phyloP scores from a whole-genome alignment of 2,888 invertebrate genomes.

The Andrena dorsata region DNA sequence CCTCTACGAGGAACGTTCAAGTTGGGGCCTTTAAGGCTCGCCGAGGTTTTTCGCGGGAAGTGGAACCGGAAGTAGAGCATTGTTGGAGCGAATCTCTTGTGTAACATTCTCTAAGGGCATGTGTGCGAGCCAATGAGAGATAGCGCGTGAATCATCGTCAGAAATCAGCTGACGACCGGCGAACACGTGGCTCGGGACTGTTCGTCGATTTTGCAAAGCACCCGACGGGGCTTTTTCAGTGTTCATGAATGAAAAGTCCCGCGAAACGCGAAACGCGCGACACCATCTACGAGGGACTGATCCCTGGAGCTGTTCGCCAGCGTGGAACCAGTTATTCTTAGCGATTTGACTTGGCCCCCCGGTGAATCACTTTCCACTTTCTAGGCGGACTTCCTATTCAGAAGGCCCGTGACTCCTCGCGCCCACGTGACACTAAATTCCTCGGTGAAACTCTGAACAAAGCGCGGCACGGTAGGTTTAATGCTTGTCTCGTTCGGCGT shows the following conservation, averaged over 20 bases:
- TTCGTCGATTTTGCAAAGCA: background rate
- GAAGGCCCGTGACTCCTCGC: background rate
- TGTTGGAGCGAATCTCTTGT: background rate
- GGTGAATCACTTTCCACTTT: conserved; percentile 52
- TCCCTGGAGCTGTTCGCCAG: conserved; percentile 26
- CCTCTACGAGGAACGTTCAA: background rate
- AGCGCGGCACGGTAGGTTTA: background rate
- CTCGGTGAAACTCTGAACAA: conserved; percentile 7
- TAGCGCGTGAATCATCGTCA: background rate
- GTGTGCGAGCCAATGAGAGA: background rate
- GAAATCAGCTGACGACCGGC: conserved; percentile 51
- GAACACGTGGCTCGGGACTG: conserved; percentile 16
- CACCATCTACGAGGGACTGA: conserved; percentile 2
- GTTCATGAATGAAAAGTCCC: conserved; percentile 64
- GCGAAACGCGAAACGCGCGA: background rate
- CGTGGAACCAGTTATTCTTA: conserved; percentile 54
- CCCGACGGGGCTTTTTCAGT: background rate
- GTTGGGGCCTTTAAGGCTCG: background rate
- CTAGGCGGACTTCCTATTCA: conserved; percentile 18
- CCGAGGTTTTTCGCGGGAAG: background rate
- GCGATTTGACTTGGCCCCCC: conserved; percentile 1
- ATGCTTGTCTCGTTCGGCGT: background rate
- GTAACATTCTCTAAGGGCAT: conserved; percentile 8
- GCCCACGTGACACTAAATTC: conserved; percentile 21
- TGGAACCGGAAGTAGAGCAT: background rate